Base-by-base conservation (phyloP, 2,888 invertebrate species). In the Ennomos quercinarius region DNA sequence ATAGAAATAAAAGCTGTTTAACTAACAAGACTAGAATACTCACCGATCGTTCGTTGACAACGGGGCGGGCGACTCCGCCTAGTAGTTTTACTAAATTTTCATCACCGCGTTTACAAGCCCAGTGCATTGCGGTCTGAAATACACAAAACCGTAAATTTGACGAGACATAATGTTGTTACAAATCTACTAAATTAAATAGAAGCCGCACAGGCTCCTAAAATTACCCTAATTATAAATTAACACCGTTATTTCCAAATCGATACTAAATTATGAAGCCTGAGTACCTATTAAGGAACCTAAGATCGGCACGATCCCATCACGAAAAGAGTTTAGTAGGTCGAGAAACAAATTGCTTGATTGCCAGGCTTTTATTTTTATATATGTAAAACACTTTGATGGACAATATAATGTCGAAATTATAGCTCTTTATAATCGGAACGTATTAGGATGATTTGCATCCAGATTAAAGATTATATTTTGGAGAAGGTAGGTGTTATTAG, bases 101-200 rank as follows among this genome's bases (percentile, higher is more conserved):
- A 81, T 98, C 97, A 2, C 98, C 98, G 76, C 98, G 97, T 87
- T 99, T 99, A 65, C 98, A 98, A 63, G 97, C 99, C 98, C 98
- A 99, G 86, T 99, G 99, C 76, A 99, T 93, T 51, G 98, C 98
- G 68, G 98, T 98, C 98, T 99, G 94, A 60, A 94, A 94, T 65
- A 71, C 57, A 74, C 44, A 38, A 54, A 70, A 46, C 49, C 59
- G 43, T 60, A 38, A 62, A 59, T 55, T 39, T 11, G 49, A 49
- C 40, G 39, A 44, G 39, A 63, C 41, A 57, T 53, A 17, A 17
- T 27, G 27, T 27, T 27, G 45, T 51, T 54, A 64, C 54, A 52
- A 58, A 57, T 60, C 41, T 46, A 36, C 43, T 54, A 70, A 61
- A 67, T 65, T 66, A 71, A 70, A 62, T 61, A 68, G 66, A 67